Evolutionary conservation across 1,140 invertebrate genomes (phyloP), one percentile per base, ranked within the genome.

Genomic region (Caerostris extrusa): DNA sequence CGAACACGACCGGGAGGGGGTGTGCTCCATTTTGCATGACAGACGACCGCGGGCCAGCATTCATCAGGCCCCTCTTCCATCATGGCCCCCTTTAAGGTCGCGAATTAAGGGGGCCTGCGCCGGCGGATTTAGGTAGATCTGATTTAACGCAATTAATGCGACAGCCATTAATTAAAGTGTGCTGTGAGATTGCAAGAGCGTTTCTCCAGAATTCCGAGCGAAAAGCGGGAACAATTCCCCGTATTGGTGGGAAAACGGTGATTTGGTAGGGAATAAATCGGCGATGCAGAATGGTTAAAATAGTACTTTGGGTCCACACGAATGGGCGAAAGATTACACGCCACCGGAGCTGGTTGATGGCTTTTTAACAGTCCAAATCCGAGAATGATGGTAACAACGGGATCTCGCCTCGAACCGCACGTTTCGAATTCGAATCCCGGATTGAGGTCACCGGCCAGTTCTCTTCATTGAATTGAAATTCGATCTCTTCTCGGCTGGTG

Each of bases 71-170:
- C 55, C 50, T 55, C n/a, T 60, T 91, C 57, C 69, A 91, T 91
- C 90, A 91, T 83, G 69, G 17, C 8, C 14, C 60, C 56, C 58
- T 50, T 64, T 71, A 83, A 91, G 77, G 90, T 83, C 90, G 71
- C 71, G 90, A 83, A 91, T 91, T 83, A 91, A 90, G 89, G 89
- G 60, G 61, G 67, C 50, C 67, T 53, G 56, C 34, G 53, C 50
- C 12, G 7, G 90, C 12, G 7, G 90, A 10, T 60, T 91, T 83
- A 83, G 34, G 77, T 64, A 82, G 90, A 91, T 91, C 90, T 91
- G 90, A 91, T 91, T 91, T 91, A 83, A 91, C 77, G 90, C 90
- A 91, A 91, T 91, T 91, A 91, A 91, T 91, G 90, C 90, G 77
- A 19, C 77, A 53, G 53, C 60, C 90, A 91, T 91, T 91, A 61